Conservation (phyloP, 2,797 vertebrate genomes). For the Anomalospiza imberbis region DNA sequence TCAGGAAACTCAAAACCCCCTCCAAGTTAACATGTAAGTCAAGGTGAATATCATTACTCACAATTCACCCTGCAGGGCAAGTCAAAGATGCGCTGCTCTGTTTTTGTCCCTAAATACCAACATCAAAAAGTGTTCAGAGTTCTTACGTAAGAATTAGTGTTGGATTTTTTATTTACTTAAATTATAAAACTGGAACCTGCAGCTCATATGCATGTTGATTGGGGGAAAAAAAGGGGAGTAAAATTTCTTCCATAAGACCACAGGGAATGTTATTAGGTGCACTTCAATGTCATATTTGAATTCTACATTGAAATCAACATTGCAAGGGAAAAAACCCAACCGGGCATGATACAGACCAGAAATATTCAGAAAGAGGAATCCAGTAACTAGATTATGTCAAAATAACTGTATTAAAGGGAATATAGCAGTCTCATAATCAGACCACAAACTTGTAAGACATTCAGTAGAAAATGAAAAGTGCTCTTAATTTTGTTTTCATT, state of each 20-base stretch:
- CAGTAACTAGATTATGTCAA: background rate
- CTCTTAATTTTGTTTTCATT: background rate
- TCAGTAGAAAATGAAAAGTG: background rate
- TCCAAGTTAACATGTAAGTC: background rate
- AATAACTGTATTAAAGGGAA: background rate
- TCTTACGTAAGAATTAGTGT: background rate
- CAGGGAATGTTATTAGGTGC: background rate
- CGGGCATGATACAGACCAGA: background rate
- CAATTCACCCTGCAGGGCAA: background rate
- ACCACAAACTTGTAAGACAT: background rate
- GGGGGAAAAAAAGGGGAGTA: fast-evolving
- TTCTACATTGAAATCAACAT: background rate
- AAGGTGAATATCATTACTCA: too few species aligned
- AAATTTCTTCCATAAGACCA: background rate
- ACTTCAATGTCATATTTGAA: background rate
- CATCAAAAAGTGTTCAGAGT: background rate
- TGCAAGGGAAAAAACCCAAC: background rate
- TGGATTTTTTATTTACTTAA: background rate
- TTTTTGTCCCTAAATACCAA: background rate
- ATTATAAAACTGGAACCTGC: background rate
- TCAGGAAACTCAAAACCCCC: background rate
- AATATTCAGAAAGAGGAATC: background rate
- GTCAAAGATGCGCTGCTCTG: background rate
- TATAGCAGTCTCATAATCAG: background rate
- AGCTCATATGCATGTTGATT: background rate